Conservation (phyloP, 1,140 invertebrate species). For the Chelonus insularis region DNA sequence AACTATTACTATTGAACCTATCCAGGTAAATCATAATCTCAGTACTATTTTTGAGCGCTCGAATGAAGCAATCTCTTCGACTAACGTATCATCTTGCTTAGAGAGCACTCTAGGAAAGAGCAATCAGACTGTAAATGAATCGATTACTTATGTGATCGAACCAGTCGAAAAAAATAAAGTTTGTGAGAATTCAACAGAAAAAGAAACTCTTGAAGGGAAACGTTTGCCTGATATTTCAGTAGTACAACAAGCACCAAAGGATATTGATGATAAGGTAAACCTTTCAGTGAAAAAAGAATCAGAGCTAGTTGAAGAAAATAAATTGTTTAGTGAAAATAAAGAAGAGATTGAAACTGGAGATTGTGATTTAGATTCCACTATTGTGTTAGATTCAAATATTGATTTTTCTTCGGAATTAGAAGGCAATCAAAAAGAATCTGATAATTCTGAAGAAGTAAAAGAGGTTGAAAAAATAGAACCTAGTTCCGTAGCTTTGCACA, state of each 20-base stretch:
- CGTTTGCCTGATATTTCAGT: not conserved
- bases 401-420: not conserved
- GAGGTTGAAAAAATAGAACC: not conserved
- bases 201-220: not conserved
- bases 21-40: not conserved
- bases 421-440: not conserved
- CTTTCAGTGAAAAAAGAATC: not conserved
- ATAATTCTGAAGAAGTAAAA: not conserved
- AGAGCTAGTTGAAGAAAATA: not conserved
- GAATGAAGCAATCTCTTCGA: not conserved
- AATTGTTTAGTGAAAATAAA: not conserved
- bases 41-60: not conserved
- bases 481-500: not conserved
- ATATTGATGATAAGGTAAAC: not conserved
- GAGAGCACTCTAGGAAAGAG: too few relatives aligned
- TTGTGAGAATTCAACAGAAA: not conserved
- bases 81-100: too few relatives aligned
- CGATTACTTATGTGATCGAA: not conserved
- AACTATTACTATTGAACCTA: not conserved
- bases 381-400: not conserved
- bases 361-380: not conserved
- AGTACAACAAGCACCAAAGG: not conserved
- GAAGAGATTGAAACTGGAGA: not conserved
- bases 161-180: not conserved
- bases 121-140: not conserved